Evolutionary conservation across 2,888 invertebrate genomes (phyloP), one percentile per base, ranked within the genome.

Genomic region (Drosophila cognata): DNA sequence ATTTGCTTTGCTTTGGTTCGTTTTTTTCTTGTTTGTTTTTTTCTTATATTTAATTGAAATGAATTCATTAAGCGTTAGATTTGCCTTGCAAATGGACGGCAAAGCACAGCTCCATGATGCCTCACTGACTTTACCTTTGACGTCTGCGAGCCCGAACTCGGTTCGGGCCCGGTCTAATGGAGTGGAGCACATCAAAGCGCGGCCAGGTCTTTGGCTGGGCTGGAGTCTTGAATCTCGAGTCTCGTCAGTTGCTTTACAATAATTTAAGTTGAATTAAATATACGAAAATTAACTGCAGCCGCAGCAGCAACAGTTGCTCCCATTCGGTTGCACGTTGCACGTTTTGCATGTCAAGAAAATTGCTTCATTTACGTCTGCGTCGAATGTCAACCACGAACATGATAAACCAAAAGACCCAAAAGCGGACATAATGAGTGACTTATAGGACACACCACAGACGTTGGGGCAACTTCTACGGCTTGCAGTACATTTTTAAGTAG

Each of bases 341-440:
- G 87, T 90, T 87, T 87, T 87, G 90, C 84, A 86, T 87, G 87
- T 87, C 90, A 77, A 72, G 84, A 88, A 90, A 87, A 87, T 90
- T 87, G 87, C 87, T 87, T 87, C 87, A 87, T 90, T 90, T 87
- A 81, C 85, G 87, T 87, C 86, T 74, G 74, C 81, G 76, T 79
- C 86, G 88, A 88, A 85, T 87, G 87, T 87, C 90, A 87, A 87
- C 90, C 84, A 73, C 72, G 84, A 79, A 88, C 90, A 90, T 87
- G 87, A 88, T 90, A 90, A 85, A 77, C 71, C 77, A 71, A 66
- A 55, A 38, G 69, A 70, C 77, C 77, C 65, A 68, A 55, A 71
- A 72, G 59, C 84, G 70, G 88, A 87, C 90, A 87, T 87, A 90
- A 90, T 90, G 88, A 86, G 74, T 88, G 87, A 81, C 90, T 87